A percentile compares a stretch with the other conserved stretches of the same genome.
Evolutionary conservation across 2,113 vertebrate species (phyloP).

Genomic region (Nannobrachium achirus): DNA sequence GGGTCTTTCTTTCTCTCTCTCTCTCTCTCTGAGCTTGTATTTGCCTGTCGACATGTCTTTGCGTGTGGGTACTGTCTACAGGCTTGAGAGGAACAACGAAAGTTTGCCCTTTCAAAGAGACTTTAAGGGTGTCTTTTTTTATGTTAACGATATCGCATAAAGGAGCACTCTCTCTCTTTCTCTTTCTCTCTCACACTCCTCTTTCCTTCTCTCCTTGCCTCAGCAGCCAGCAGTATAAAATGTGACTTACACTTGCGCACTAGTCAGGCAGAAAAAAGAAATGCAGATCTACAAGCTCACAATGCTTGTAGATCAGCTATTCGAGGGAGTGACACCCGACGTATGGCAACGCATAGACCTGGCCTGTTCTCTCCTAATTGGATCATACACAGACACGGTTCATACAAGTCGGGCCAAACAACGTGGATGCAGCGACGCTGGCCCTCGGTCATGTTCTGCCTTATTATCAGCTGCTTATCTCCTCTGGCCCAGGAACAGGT

Average conservation of each 20-base stretch:
- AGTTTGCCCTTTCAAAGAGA: too few relatives aligned
- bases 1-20: not conserved
- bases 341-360: constrained; percentile 36
- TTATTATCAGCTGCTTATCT: constrained; percentile 43
- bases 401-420: constrained; percentile 31
- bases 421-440: constrained; percentile 55
- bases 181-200: not conserved
- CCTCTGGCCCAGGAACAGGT: constrained; percentile 37
- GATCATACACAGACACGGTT: constrained; percentile 57
- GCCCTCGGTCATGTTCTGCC: constrained; percentile 45
- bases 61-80: too few relatives aligned
- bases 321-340: too few relatives aligned
- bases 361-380: constrained; percentile 65
- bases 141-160: too few relatives aligned
- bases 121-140: too few relatives aligned
- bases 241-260: too few relatives aligned
- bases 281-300: too few relatives aligned
- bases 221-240: not conserved
- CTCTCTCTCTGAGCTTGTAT: too few relatives aligned
- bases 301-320: too few relatives aligned
- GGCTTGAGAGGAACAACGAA: too few relatives aligned
- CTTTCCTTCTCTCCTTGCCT: not conserved
- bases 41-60: too few relatives aligned
- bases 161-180: not conserved
- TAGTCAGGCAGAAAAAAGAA: too few relatives aligned